Conservation (phyloP, 1,140 invertebrate genomes). For the Macrocentrus cingulum region DNA sequence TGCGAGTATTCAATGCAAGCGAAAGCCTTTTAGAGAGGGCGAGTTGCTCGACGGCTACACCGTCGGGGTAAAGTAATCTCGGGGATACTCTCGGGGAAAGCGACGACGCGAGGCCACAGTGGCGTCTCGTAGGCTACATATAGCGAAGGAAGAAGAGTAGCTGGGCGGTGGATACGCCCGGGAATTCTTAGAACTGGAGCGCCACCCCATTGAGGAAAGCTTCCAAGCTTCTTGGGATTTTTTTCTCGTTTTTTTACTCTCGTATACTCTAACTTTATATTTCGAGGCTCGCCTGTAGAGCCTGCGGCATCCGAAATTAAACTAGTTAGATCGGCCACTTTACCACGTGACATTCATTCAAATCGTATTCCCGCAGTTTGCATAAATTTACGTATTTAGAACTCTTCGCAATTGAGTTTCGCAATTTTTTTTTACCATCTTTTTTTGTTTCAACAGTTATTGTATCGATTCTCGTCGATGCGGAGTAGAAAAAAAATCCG, state of each 20-base stretch:
- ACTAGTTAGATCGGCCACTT: constrained; percentile 8
- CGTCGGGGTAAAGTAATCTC: constrained; percentile 14
- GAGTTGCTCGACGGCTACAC: not conserved
- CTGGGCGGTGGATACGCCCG: constrained; percentile 8
- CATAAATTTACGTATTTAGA: too few relatives aligned
- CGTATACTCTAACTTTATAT: constrained; percentile 6
- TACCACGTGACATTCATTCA: not conserved
- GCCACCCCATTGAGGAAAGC: constrained; percentile 19
- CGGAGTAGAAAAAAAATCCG: too few relatives aligned
- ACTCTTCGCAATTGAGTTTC: too few relatives aligned
- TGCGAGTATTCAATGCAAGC: not conserved
- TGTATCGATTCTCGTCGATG: too few relatives aligned
- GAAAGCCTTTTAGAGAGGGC: constrained; percentile 13
- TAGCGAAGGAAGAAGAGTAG: constrained; percentile 5
- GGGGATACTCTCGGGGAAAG: not conserved
- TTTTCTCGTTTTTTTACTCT: constrained; percentile 13
- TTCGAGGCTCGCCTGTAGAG: not conserved
- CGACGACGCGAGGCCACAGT: constrained; percentile 17
- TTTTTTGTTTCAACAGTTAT: too few relatives aligned
- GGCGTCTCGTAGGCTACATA: constrained; percentile 12
- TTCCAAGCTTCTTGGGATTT: constrained; percentile 8
- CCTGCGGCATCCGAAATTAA: constrained; percentile 1
- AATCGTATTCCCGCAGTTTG: too few relatives aligned
- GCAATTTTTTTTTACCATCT: too few relatives aligned
- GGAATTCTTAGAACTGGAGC: constrained; percentile 24